A percentile compares a stretch with the other conserved stretches of the same genome.
Evolutionary conservation across 2,888 invertebrate genomes (phyloP).

Genomic region (Bhutanitis thaidina): DNA sequence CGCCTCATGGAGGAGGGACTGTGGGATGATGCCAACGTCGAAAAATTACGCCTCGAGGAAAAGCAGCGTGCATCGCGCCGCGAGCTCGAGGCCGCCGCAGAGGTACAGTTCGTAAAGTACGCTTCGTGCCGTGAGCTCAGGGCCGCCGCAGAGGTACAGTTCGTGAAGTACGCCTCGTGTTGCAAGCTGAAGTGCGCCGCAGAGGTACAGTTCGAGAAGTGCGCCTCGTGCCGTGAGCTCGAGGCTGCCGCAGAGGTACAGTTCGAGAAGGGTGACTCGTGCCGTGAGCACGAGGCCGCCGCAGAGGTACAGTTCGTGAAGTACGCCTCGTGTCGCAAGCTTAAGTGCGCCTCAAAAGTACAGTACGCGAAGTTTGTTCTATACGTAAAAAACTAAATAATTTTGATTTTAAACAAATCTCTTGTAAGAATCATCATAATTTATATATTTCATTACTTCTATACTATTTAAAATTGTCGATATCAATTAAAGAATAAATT

Average conservation of each 20-base stretch:
- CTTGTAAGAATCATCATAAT: too few relatives aligned
- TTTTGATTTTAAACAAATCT: too few relatives aligned
- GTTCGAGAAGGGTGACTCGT: slow-evolving; percentile 88
- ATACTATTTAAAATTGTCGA: too few relatives aligned
- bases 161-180: slow-evolving; percentile 89
- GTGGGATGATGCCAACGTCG: slow-evolving; percentile 94
- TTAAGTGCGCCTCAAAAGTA: slow-evolving; percentile 90
- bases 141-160: slow-evolving; percentile 85
- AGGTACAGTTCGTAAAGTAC: slow-evolving; percentile 88
- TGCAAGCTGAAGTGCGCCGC: slow-evolving; percentile 89
- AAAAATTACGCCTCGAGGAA: slow-evolving; percentile 93
- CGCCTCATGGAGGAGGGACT: slow-evolving; percentile 96
- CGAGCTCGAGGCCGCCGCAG: slow-evolving; percentile 88
- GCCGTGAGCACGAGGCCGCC: slow-evolving; percentile 88
- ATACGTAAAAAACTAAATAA: too few relatives aligned
- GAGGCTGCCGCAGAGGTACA: slow-evolving; percentile 88
- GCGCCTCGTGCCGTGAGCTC: slow-evolving; percentile 86
- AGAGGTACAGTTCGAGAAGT: slow-evolving; percentile 86
- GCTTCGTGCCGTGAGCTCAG: slow-evolving; percentile 88
- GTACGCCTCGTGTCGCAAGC: slow-evolving; percentile 85
- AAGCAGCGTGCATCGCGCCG: slow-evolving; percentile 93
- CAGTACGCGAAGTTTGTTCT: too few relatives aligned
- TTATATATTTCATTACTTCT: too few relatives aligned
- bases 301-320: too few relatives aligned
- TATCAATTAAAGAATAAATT: too few relatives aligned